Evolutionary conservation across 2,888 invertebrate species (phyloP).

Genomic region (Hartigia nigra): DNA sequence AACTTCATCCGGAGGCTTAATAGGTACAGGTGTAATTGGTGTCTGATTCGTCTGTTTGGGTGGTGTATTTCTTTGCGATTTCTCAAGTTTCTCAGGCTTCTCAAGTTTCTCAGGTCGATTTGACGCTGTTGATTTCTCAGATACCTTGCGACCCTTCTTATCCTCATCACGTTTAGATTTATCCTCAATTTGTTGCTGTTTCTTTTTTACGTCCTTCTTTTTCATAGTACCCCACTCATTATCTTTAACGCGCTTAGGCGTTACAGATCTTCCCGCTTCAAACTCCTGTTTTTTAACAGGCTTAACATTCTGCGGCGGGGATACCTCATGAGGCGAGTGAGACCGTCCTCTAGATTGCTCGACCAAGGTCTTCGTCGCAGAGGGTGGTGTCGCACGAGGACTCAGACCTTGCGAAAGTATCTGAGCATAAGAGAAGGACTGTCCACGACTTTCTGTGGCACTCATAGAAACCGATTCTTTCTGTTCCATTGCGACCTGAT

Average conservation of each 20-base stretch:
- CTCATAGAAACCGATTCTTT: constrained; percentile 5
- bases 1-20: constrained; percentile 6
- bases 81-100: background rate
- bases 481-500: background rate
- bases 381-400: constrained; percentile 59
- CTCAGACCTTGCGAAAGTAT: constrained; percentile 76
- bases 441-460: constrained; percentile 33
- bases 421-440: constrained; percentile 75
- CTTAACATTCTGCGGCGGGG: constrained; percentile 28
- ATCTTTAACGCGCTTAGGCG: constrained; percentile 28
- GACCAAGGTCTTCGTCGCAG: constrained; percentile 5
- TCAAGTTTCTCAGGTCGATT: background rate
- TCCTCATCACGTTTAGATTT: constrained; percentile 23
- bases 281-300: constrained; percentile 18
- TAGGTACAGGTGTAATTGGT: constrained; percentile 14
- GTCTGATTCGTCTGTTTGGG: constrained; percentile 11
- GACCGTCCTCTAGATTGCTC: constrained; percentile 30
- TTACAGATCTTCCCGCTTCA: constrained; percentile 10
- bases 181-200: constrained; percentile 34
- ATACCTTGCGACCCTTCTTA: constrained; percentile 15
- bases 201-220: constrained; percentile 31
- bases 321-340: constrained; percentile 37
- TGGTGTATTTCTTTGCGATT: constrained; percentile 18
- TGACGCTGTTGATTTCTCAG: background rate
- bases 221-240: constrained; percentile 48